Conservation (phyloP, 2,797 vertebrate genomes). For the Microctenopoma steveboyesi region DNA sequence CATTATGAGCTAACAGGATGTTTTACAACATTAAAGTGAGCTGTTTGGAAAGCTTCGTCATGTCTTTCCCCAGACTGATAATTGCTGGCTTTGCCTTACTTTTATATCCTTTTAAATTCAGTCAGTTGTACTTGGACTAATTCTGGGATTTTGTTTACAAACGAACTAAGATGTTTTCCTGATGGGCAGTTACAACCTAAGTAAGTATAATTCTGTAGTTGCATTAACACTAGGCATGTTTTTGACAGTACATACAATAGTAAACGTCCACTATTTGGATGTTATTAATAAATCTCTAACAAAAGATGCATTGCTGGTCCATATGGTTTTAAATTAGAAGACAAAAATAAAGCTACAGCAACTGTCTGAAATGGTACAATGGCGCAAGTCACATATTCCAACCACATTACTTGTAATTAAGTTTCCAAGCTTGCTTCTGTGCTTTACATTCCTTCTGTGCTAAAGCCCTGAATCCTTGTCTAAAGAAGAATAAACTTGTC, state of each 20-base stretch:
- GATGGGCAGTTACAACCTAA: constrained; percentile 3
- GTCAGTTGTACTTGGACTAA: constrained; percentile 3
- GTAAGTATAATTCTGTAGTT: constrained; percentile 49
- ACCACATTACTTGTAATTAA: constrained; percentile 30
- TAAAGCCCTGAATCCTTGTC: constrained; percentile 52
- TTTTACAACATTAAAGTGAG: constrained; percentile 60
- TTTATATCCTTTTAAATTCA: constrained; percentile 16
- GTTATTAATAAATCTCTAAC: constrained; percentile 5
- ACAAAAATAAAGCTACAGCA: background rate
- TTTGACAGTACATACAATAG: background rate
- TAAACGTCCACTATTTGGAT: background rate
- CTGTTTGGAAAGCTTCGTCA: constrained; percentile 24
- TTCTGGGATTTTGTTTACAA: constrained; percentile 10
- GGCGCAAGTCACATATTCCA: constrained; percentile 13
- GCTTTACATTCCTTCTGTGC: constrained; percentile 41
- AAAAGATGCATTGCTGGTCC: background rate
- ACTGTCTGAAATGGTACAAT: constrained; percentile 24
- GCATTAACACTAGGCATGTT: background rate
- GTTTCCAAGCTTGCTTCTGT: constrained; percentile 29
- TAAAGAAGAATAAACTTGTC: constrained; percentile 60
- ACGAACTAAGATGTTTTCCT: constrained; percentile 2
- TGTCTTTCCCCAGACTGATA: background rate
- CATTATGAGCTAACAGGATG: constrained; percentile 69
- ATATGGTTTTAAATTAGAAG: too few species aligned
- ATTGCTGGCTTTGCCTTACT: background rate